Evolutionary conservation across 2,888 invertebrate species (phyloP), one percentile per base, ranked within the genome.

Genomic region (Alloplasta piceator): DNA sequence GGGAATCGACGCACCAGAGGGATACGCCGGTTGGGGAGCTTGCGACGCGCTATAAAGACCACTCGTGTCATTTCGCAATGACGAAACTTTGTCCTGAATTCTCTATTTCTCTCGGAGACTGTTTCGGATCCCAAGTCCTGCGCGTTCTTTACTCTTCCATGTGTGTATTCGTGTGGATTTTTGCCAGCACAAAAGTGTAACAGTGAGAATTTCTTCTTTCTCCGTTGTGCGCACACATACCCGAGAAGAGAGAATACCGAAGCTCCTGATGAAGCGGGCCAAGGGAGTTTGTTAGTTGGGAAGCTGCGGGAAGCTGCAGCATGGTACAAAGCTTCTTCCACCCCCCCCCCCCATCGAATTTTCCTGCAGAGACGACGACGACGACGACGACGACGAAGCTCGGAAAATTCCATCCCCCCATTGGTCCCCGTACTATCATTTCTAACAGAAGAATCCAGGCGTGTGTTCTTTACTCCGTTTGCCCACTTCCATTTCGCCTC

Each of bases 11-110:
- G 81, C 77, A 74, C 72, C 76, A 26, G 26, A 26, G 80, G 72
- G 81, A 82, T 26, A 26, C 82, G 85, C 83, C 87, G 88, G 85
- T 82, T 82, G 88, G 85, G 87, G 86, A 86, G 81, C 81, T 26
- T 26, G 80, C 86, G 12, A 85, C 85, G 87, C 89, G 92, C 93
- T 92, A 93, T 94, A 94, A 94, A 94, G 93, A 93, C 93, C 94
- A 94, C 93, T 93, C 93, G 93, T 93, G 94, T 93, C 93, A 93
- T 93, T 91, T 92, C 91, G 92, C 93, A 93, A 93, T 93, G 93
- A 93, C 93, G 92, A 93, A 93, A 93, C 92, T 93, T 93, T 93
- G 91, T 91, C 92, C 92, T 91, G 92, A 92, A 92, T 93, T 92
- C 90, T 85, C 88, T 87, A 86, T 85, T 86, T 84, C 84, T 78